These are phyloP conservation scores for Exocentrus adspersus DNA, from an alignment of 2,888 invertebrate genomes.

Conservation along the genomic window DNA sequence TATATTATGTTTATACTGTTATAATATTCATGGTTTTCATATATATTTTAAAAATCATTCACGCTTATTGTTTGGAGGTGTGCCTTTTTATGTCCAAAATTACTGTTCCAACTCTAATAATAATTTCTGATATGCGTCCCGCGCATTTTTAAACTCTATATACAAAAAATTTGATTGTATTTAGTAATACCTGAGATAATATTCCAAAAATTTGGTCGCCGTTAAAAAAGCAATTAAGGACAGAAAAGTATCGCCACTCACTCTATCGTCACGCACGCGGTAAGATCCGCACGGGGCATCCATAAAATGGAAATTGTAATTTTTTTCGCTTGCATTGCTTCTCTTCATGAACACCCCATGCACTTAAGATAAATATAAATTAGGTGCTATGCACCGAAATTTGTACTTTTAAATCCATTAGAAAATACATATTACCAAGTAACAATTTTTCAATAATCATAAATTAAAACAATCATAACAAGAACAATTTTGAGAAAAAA, in stretches of 20 bases:
- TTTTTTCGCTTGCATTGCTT: background rate
- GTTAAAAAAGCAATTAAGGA: constrained; percentile 46
- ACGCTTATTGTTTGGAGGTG: constrained; percentile 31
- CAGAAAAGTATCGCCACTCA: constrained; percentile 18
- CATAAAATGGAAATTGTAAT: background rate
- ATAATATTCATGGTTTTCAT: constrained; percentile 22
- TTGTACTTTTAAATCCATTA: constrained; percentile 60
- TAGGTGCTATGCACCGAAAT: constrained; percentile 55
- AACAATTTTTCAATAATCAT: constrained; percentile 53
- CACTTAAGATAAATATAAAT: constrained; percentile 22
- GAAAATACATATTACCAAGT: constrained; percentile 56
- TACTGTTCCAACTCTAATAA: constrained; percentile 46
- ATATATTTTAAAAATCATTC: constrained; percentile 20
- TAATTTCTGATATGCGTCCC: constrained; percentile 53
- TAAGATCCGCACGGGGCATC: constrained; percentile 13
- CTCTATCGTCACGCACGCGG: constrained; percentile 11
- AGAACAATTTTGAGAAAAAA: constrained; percentile 59
- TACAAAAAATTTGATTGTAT: constrained; percentile 53
- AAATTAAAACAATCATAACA: constrained; percentile 61
- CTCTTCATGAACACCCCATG: constrained; percentile 5
- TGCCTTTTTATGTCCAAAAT: constrained; percentile 42
- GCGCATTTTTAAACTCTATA: constrained; percentile 44
- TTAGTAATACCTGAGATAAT: constrained; percentile 51
- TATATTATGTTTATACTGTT: constrained; percentile 20
- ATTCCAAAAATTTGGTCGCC: constrained; percentile 47